Base-by-base conservation (phyloP, 2,888 invertebrate species). In the Lamproptera curius region DNA sequence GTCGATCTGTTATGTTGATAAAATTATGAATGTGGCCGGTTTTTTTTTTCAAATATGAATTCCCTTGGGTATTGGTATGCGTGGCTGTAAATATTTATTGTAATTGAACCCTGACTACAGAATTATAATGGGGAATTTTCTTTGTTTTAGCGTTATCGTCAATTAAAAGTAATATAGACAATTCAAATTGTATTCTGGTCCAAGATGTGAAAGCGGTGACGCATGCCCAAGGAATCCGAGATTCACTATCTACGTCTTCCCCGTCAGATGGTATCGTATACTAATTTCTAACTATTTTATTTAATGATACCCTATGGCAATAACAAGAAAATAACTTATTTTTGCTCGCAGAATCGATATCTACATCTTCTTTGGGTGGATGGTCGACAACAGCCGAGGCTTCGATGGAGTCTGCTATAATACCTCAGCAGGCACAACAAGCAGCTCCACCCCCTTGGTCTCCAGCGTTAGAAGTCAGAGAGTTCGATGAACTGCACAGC, bases 191-290 rank as follows among this genome's bases (percentile, higher is more conserved):
- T 89, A 95, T 95, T 79, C 90, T 95, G 84, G 95, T 95, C 75
- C 95, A 95, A 91, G 96, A 94, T 81, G 93, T 94, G 59, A 94
- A 94, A 87, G 94, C 95, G 68, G 94, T 95, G 65, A 95, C 95
- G 67, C 94, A 95, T 76, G 95, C 95, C 84, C 94, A 95, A 80
- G 93, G 94, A 75, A 90, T 92, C 65, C 92, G 93, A 82, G 95
- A 94, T 78, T 91, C 93, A 60, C 70, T 86, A 73, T 86, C 87
- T 62, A 87, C 87, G 43, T 81, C 77, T 56, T 87, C 85, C 46
- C 87, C 87, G 49, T 86, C 87, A 54, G 87, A 87, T 60, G 87
- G 87, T 86, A 74, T 52, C 67, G 59, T 52, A 2, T 5, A 9
- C n/a, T 9, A 28, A 10, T 28, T n/a, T 2, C 28, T 9, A 10